Percentiles rank a stretch among this genome's conserved stretches.
Evolutionary conservation across 2,888 invertebrate genomes (phyloP).

Genomic region (Hirtodrosophila confusa): DNA sequence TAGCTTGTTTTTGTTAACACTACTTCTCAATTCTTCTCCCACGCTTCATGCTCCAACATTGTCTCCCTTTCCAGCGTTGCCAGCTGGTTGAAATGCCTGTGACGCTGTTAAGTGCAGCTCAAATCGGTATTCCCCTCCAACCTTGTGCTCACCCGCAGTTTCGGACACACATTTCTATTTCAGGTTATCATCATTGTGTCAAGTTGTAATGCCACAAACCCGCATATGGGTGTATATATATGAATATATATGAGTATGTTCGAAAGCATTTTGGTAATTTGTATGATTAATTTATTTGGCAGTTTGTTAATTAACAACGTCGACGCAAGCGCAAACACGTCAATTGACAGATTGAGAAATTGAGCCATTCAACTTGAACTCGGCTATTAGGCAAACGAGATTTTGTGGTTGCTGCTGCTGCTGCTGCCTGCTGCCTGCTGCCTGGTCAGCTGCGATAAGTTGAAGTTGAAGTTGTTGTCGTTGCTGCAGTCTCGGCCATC

Average conservation of each 20-base stretch:
- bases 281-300: conserved; percentile 62
- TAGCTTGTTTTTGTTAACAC: too few relatives aligned
- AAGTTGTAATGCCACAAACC: too few relatives aligned
- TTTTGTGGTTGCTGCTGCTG: conserved; percentile 43
- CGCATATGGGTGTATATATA: not conserved
- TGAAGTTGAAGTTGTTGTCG: conserved; percentile 12
- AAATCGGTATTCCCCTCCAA: too few relatives aligned
- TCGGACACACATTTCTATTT: too few relatives aligned
- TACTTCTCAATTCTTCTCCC: too few relatives aligned
- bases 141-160: too few relatives aligned
- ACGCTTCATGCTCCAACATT: too few relatives aligned
- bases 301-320: conserved; percentile 66
- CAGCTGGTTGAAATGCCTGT: too few relatives aligned
- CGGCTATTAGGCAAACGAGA: conserved; percentile 82
- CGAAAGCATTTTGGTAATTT: conserved; percentile 38
- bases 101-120: too few relatives aligned
- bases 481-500: conserved; percentile 48
- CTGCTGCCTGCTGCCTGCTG: conserved; percentile 12
- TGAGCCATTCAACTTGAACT: conserved; percentile 82
- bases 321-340: conserved; percentile 55
- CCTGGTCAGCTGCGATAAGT: conserved; percentile 26
- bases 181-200: not conserved
- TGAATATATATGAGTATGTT: not conserved
- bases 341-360: conserved; percentile 73
- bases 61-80: too few relatives aligned